phyloP scores from a whole-genome alignment of 2,113 vertebrate species.

The Agelaius phoeniceus region DNA sequence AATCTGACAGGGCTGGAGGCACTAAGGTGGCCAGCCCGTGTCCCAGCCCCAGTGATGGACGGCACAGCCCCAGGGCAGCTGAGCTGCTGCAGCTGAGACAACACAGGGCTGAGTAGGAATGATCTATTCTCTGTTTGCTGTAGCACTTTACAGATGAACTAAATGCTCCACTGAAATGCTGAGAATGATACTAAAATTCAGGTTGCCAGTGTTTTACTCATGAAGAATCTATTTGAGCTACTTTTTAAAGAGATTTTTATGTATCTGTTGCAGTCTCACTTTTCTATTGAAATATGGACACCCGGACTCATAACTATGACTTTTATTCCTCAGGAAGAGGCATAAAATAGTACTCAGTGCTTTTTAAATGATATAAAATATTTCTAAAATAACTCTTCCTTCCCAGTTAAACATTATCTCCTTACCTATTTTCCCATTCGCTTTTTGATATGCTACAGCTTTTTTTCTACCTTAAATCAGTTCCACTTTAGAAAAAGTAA shows the following conservation, averaged over 20 bases:
- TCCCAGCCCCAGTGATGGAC: not conserved
- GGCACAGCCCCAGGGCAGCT: not conserved
- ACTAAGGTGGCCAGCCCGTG: not conserved
- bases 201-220: not conserved
- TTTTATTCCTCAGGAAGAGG: conserved; percentile 29
- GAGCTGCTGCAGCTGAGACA: not conserved
- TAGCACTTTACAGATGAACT: not conserved
- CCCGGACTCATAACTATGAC: conserved; percentile 11
- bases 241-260: not conserved
- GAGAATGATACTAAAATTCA: not conserved
- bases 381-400: conserved; percentile 36
- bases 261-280: not conserved
- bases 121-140: not conserved
- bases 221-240: not conserved
- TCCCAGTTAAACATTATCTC: conserved; percentile 30
- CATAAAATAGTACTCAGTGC: conserved; percentile 47
- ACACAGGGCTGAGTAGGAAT: not conserved
- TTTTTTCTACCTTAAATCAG: conserved; percentile 24
- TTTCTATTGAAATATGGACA: conserved; percentile 32
- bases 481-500: conserved; percentile 8
- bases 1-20: not conserved
- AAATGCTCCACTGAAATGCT: not conserved
- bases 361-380: conserved; percentile 44
- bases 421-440: not conserved
- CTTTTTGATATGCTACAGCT: not conserved